Conservation (phyloP, 2,888 invertebrate genomes). For the Drosophila bunnanda region DNA sequence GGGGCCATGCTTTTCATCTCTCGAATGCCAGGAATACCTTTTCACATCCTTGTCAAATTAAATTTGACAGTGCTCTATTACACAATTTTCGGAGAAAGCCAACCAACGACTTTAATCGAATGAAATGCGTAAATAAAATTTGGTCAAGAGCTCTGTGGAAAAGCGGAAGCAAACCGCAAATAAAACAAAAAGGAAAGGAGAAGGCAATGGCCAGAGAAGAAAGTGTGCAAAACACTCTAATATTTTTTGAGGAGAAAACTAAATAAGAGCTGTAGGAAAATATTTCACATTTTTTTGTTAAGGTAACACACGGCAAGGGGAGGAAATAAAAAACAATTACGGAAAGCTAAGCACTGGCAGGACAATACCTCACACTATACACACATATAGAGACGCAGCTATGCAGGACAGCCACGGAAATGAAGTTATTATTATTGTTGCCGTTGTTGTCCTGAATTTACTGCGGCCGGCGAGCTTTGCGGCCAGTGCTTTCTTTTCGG, state of each 20-base stretch:
- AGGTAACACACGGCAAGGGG: slow-evolving; percentile 34
- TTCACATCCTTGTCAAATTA: slow-evolving; percentile 62
- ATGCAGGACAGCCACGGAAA: slow-evolving; percentile 62
- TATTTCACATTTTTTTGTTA: slow-evolving; percentile 39
- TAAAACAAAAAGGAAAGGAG: slow-evolving; percentile 13
- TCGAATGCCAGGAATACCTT: slow-evolving; percentile 27
- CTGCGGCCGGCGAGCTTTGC: slow-evolving; percentile 39
- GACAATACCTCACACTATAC: slow-evolving; percentile 26
- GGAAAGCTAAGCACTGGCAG: slow-evolving; percentile 41
- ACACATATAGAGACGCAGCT: slow-evolving; percentile 10
- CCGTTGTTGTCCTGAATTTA: slow-evolving; percentile 47
- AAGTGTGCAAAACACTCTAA: slow-evolving; percentile 50
- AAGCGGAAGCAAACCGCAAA: slow-evolving; percentile 39
- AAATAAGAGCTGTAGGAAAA: slow-evolving; percentile 38
- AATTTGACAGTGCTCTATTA: slow-evolving; percentile 65
- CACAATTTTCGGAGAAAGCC: slow-evolving; percentile 50
- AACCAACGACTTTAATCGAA: slow-evolving; percentile 60
- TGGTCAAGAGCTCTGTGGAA: slow-evolving; percentile 28
- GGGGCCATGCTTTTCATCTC: slow-evolving; percentile 7
- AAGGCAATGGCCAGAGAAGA: slow-evolving; percentile 7
- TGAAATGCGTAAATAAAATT: slow-evolving; percentile 73
- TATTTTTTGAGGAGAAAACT: slow-evolving; percentile 49
- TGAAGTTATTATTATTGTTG: slow-evolving; percentile 58
- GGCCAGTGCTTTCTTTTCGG: slow-evolving; percentile 31
- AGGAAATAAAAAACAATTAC: slow-evolving; percentile 62